Evolutionary conservation across 1,140 invertebrate genomes (phyloP), one percentile per base, ranked within the genome.

Genomic region (Brachionus koreanus): DNA sequence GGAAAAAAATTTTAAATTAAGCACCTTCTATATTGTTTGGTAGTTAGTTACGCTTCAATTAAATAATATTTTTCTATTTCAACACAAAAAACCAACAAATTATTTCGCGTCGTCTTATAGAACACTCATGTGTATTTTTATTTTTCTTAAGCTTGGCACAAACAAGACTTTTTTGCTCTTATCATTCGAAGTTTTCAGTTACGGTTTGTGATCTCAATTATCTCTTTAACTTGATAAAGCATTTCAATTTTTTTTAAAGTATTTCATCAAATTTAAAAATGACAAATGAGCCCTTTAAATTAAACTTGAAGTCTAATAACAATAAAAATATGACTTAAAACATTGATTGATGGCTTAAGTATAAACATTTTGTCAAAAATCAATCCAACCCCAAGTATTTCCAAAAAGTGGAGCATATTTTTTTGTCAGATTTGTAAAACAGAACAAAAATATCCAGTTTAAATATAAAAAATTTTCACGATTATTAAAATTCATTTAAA

Each of bases 41-140:
- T 57, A 23, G n/a, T 19, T 57, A 33, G 33, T 13, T 65, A 65
- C 63, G 63, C 63, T 65, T 65, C 63, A 65, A 65, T 65, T 65
- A 65, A 33, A 37, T 65, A 37, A 65, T 37, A 33, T 13, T 35
- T 23, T 57, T n/a, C 9, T 16, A 19, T 2, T n/a, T 10, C 16
- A 57, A 16, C 1, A 52, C 19, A 25, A 52, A 57, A 57, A 5
- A 25, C 19, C 19, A 57, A 19, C 9, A 57, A 57, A 57, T 25
- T 57, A 57, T 19, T 57, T 19, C n/a, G 19, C 19, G 6, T 57
- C 9, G 49, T 57, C 16, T 57, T 19, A 16, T 25, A 1, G 4
- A 23, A 19, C 49, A 19, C 49, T 57, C 49, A 57, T 57, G 49
- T 25, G 49, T 23, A 19, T 23, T 57, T 57, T 57, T 4, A 57